Conservation (phyloP, 2,113 vertebrate species). For the Tenrec ecaudatus region DNA sequence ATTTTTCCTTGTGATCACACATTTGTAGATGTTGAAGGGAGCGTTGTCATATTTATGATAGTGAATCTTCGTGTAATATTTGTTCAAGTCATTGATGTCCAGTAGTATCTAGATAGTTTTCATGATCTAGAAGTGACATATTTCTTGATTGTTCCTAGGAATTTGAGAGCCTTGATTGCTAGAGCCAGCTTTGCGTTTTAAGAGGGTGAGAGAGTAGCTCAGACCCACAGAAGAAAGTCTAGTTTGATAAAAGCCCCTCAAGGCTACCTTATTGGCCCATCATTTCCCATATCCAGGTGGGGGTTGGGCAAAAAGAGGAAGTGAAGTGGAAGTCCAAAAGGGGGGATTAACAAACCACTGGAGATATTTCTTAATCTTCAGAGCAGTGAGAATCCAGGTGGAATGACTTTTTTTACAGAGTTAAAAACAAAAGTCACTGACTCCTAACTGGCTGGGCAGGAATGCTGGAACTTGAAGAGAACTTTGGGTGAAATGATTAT, state of each 20-base stretch:
- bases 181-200: constrained; percentile 1
- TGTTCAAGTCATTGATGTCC: not conserved
- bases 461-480: not conserved
- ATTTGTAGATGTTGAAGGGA: constrained; percentile 36
- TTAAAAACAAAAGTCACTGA: not conserved
- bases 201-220: not conserved
- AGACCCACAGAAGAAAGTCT: constrained; percentile 5
- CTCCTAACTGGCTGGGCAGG: not conserved
- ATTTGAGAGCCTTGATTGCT: constrained; percentile 33
- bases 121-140: not conserved
- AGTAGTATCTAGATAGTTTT: not conserved
- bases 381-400: not conserved
- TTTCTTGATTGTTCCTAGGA: not conserved
- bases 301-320: not conserved
- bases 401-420: not conserved
- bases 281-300: not conserved
- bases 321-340: not conserved
- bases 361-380: constrained; percentile 17
- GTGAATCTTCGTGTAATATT: not conserved
- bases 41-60: constrained; percentile 1
- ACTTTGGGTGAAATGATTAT: not conserved
- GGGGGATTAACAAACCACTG: not conserved
- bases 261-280: not conserved
- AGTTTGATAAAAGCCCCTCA: not conserved
- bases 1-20: constrained; percentile 20